Conservation (phyloP, 2,113 vertebrate species). For the Microtus oregoni region DNA sequence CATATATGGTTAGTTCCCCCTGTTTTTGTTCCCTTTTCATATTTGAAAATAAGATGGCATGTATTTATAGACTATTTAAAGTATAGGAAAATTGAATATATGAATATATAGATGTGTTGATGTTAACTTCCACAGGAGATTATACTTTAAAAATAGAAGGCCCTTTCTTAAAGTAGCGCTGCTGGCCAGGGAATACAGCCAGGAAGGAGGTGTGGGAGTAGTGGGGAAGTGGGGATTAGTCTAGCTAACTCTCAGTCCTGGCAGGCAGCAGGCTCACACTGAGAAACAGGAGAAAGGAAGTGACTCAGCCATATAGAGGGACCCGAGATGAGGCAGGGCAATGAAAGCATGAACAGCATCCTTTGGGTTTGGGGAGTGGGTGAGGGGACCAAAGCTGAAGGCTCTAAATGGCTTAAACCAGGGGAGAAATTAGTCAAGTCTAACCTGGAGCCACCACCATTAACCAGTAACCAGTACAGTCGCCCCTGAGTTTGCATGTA, state of each 20-base stretch:
- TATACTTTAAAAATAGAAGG: neutral
- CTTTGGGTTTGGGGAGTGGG: neutral
- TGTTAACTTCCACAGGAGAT: neutral
- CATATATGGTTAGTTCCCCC: neutral
- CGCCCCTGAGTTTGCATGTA: neutral
- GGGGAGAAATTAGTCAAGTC: conserved; percentile 7
- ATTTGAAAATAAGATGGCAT: neutral
- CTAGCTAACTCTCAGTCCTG: conserved; percentile 20
- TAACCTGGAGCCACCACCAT: neutral
- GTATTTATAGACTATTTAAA: neutral
- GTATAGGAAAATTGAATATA: neutral
- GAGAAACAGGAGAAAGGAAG: conserved; percentile 71
- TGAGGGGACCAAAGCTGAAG: neutral
- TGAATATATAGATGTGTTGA: neutral
- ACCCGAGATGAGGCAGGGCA: conserved; percentile 21
- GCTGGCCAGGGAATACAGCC: neutral
- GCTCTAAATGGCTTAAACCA: neutral
- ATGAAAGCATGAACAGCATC: neutral
- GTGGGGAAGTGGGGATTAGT: conserved; percentile 56
- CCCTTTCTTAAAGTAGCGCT: neutral
- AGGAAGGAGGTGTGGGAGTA: conserved; percentile 50
- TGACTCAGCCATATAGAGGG: conserved; percentile 62
- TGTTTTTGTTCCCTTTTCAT: neutral
- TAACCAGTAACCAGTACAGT: neutral
- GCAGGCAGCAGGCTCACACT: neutral